Base-by-base conservation (phyloP, 2,113 vertebrate genomes). In the Chamaea fasciata region DNA sequence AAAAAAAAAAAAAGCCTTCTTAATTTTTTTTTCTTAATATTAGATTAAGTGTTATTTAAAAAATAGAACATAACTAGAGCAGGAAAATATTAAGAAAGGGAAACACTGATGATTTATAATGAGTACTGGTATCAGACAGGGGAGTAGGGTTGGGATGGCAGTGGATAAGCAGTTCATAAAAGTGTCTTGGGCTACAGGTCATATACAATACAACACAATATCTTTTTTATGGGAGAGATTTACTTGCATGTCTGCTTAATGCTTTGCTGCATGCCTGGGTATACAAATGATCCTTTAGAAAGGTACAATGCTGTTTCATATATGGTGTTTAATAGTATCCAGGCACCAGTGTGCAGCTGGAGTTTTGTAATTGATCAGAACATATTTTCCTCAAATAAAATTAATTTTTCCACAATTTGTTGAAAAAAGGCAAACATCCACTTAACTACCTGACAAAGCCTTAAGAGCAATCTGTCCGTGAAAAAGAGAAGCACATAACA, bases 121-220 rank as follows among this genome's bases (percentile, higher is more conserved):
- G 50, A 93, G 76, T 71, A 64, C 44, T 92, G 68, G 64, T 94
- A 94, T 68, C 68, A 96, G 75, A 92, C n/a, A 87, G 16, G 18
- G 63, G 53, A 89, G 79, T 56, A 80, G n/a, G 68, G 12, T 27
- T 84, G 64, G 68, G 94, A 88, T 90, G 92, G 94, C 59, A 91
- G 71, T 77, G 76, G 92, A 96, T 97, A 95, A 96, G 83, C 92
- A 95, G 85, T 88, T 95, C 94, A 96, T 95, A 94, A 93, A 94
- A 95, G 76, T 92, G 85, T 95, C 95, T 90, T 94, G 95, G 82
- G 82, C 90, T 95, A 90, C 92, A 94, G 87, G 90, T 96, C 92
- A 96, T 90, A 93, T 56, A 77, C 87, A 93, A 88, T 85, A 83
- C 78, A 96, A 94, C 67, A 94, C 82, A 95, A 16, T 93, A 91